Evolutionary conservation across 2,797 vertebrate species (phyloP), one percentile per base, ranked within the genome.

Genomic region (Pelochelys cantorii): DNA sequence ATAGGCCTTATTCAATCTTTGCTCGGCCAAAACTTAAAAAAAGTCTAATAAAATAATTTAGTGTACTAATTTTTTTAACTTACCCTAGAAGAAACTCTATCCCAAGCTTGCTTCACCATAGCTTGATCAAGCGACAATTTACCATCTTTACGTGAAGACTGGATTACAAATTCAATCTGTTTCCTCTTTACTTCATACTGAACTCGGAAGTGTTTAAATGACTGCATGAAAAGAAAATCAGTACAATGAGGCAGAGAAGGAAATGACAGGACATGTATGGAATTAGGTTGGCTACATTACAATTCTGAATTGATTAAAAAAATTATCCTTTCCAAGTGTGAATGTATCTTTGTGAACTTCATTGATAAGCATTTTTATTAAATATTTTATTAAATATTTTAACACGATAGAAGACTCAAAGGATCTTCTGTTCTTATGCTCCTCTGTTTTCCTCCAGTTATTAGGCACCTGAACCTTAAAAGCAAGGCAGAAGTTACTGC

Each of bases 71-170:
- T 17, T 48, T 87, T 85, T 81, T 48, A 89, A 96, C 98, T 98
- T 98, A 99, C 99, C 97, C 98, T 98, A 57, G 98, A 98, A 84
- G 98, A 98, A 91, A 99, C 98, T 97, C 98, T 98, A 31, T 99
- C 99, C 99, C 99, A 99, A 57, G 98, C 98, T 95, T 99, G 99
- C 95, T 99, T 99, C 92, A 99, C 98, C 96, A 99, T 95, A 56
- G 99, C 99, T 98, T 99, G 99, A 96, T 99, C 99, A 95, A 99
- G 99, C 6, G 99, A 99, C 91, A 99, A 97, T 96, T 99, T 99
- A 74, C 99, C 99, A 5, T 99, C 99, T 97, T 98, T 99, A 92
- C 99, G 98, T 60, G 98, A 93, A n/a, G 99, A 99, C 92, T 99
- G 99, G 56, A 99, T 93, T 82, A 98, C 98, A 86, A 97, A 96